Conservation (phyloP, 2,113 vertebrate genomes). For the Rutilus rutilus region DNA sequence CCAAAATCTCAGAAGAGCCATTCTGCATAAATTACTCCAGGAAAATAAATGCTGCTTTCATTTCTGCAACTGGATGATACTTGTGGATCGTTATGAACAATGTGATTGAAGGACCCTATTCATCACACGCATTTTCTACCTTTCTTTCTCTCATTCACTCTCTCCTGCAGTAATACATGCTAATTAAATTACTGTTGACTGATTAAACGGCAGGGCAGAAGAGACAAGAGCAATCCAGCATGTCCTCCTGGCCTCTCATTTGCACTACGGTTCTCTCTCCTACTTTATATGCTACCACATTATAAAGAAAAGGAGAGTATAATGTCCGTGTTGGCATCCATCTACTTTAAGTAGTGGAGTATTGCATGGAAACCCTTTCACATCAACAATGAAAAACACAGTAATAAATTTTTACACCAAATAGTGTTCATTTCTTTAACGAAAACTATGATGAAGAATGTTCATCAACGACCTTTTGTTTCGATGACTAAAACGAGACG, state of each 20-base stretch:
- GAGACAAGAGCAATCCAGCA: constrained; percentile 46
- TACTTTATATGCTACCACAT: not conserved
- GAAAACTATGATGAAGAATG: no score
- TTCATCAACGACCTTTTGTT: no score
- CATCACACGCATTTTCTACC: constrained; percentile 20
- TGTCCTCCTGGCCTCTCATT: not conserved
- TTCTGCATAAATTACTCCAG: constrained; percentile 58
- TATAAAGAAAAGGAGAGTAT: not conserved
- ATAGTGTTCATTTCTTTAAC: no score
- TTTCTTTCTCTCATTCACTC: constrained; percentile 46
- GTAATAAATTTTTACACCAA: no score
- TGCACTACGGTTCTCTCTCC: not conserved
- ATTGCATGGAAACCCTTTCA: not conserved
- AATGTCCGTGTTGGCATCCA: not conserved
- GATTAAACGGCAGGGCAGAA: constrained; percentile 54
- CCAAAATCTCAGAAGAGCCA: constrained; percentile 50
- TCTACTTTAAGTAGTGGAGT: not conserved
- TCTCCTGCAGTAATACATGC: constrained; percentile 54
- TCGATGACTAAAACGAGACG: no score
- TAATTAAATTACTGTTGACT: constrained; percentile 66
- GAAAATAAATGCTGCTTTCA: constrained; percentile 59
- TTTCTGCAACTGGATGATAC: constrained; percentile 57
- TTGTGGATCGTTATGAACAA: constrained; percentile 58
- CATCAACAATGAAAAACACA: not conserved
- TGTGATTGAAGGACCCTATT: constrained; percentile 13